Percentiles rank a stretch among this genome's conserved stretches.
Evolutionary conservation across 1,140 invertebrate genomes (phyloP).

Genomic region (Zaprionus gabonicus): DNA sequence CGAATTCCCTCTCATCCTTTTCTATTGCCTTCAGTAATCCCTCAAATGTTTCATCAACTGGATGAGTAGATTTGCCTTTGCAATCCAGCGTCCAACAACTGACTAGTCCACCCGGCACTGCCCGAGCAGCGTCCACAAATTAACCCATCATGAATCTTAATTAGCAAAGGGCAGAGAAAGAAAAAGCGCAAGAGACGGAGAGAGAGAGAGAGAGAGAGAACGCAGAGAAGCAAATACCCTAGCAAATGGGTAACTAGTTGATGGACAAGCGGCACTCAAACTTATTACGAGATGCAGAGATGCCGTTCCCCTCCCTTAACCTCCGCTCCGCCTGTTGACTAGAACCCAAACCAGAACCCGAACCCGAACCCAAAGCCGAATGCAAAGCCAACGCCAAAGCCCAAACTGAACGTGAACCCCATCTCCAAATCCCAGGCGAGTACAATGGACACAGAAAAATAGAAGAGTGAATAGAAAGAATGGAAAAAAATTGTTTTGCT

Average conservation of each 20-base stretch:
- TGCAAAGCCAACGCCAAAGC: conserved; percentile 7
- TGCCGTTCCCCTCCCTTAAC: background rate
- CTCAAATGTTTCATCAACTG: too few species aligned
- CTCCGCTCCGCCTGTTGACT: background rate
- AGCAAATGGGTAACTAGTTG: conserved; percentile 40
- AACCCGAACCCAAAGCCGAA: background rate
- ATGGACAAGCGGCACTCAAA: conserved; percentile 48
- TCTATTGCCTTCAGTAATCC: background rate
- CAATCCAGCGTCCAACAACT: background rate
- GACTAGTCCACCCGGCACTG: conserved; percentile 29
- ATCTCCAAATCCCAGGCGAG: conserved; percentile 18
- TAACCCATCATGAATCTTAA: conserved; percentile 56
- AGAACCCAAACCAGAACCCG: background rate
- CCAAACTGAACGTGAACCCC: conserved; percentile 29
- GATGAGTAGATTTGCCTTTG: background rate
- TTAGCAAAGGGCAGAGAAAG: conserved; percentile 29
- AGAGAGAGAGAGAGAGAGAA: background rate
- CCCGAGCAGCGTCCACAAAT: conserved; percentile 24
- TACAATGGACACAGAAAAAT: conserved; percentile 12
- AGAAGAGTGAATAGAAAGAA: conserved; percentile 16
- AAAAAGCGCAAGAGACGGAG: background rate
- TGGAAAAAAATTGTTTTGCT: conserved; percentile 39
- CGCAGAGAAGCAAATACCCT: background rate
- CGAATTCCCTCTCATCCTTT: background rate
- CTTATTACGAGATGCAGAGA: conserved; percentile 32